A percentile compares a stretch with the other conserved stretches of the same genome.
phyloP scores from a whole-genome alignment of 2,888 invertebrate genomes.

The Chrysomela aeneicollis region DNA sequence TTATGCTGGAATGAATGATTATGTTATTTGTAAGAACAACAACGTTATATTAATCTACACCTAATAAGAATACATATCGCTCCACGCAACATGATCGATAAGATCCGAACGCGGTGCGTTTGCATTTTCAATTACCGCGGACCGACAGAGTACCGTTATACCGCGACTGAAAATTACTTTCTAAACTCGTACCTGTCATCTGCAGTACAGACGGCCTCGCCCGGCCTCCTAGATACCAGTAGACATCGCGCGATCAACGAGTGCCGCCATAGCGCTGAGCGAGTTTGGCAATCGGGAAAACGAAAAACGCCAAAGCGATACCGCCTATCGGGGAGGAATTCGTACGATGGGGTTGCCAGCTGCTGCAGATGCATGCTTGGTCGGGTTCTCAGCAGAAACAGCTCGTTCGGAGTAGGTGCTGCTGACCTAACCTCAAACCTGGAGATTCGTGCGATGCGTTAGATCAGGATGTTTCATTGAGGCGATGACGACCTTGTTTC shows the following conservation, averaged over 20 bases:
- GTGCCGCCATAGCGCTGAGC: background rate
- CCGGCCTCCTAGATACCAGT: background rate
- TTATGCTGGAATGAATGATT: too few relatives aligned
- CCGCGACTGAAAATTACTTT: background rate
- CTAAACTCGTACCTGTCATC: background rate
- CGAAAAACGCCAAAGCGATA: too few relatives aligned
- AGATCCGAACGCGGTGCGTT: too few relatives aligned
- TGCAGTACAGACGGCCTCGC: background rate
- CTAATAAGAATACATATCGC: too few relatives aligned
- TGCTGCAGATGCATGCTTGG: too few relatives aligned
- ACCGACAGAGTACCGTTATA: background rate
- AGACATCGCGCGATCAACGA: background rate
- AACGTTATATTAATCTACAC: too few relatives aligned
- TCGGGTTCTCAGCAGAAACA: too few relatives aligned
- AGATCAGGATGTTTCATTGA: constrained; percentile 26
- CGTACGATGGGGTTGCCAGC: too few relatives aligned
- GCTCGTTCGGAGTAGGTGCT: too few relatives aligned
- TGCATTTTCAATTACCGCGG: background rate
- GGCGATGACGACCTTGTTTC: background rate
- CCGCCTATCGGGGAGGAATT: too few relatives aligned
- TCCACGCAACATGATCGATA: too few relatives aligned
- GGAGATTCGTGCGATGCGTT: constrained; percentile 36
- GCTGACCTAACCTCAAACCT: background rate
- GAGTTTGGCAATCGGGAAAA: background rate
- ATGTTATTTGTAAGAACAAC: too few relatives aligned